Evolutionary conservation across 2,888 invertebrate genomes (phyloP).

Genomic region (Hypsopygia costalis): DNA sequence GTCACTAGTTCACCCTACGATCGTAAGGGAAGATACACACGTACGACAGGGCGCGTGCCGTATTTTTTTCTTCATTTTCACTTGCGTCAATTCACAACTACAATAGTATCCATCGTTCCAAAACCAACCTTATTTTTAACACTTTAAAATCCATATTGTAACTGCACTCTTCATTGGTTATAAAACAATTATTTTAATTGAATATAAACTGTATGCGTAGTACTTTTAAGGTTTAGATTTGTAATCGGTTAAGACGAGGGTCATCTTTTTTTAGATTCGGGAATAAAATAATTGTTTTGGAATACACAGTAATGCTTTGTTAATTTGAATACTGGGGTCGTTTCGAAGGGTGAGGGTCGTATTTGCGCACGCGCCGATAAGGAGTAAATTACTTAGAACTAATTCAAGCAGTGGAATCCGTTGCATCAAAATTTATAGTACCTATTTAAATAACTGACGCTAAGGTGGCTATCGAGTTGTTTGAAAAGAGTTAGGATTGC

Average conservation of each 20-base stretch:
- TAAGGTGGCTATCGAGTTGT: too few relatives aligned
- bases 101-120: slow-evolving; percentile 10
- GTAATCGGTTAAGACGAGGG: slow-evolving; percentile 2
- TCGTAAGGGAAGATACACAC: slow-evolving; percentile 71
- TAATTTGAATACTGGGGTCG: slow-evolving; percentile 73
- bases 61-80: slow-evolving; percentile 71
- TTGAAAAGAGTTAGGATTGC: too few relatives aligned
- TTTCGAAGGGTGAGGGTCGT: slow-evolving; percentile 49
- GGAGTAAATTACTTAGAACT: slow-evolving; percentile 77
- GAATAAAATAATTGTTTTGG: slow-evolving; percentile 66
- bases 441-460: slow-evolving; percentile 30
- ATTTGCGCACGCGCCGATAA: slow-evolving; percentile 69
- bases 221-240: slow-evolving; percentile 28
- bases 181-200: neutral
- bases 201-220: neutral
- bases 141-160: slow-evolving; percentile 12
- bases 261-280: slow-evolving; percentile 29
- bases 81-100: slow-evolving; percentile 50
- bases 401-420: slow-evolving; percentile 62
- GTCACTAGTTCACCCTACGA: slow-evolving; percentile 57
- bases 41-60: slow-evolving; percentile 72
- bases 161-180: slow-evolving; percentile 7
- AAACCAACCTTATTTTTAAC: slow-evolving; percentile 16
- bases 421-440: slow-evolving; percentile 48
- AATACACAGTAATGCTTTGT: slow-evolving; percentile 75